Base-by-base conservation (phyloP, 2,797 vertebrate species). In the Alcedo quadribrachys region DNA sequence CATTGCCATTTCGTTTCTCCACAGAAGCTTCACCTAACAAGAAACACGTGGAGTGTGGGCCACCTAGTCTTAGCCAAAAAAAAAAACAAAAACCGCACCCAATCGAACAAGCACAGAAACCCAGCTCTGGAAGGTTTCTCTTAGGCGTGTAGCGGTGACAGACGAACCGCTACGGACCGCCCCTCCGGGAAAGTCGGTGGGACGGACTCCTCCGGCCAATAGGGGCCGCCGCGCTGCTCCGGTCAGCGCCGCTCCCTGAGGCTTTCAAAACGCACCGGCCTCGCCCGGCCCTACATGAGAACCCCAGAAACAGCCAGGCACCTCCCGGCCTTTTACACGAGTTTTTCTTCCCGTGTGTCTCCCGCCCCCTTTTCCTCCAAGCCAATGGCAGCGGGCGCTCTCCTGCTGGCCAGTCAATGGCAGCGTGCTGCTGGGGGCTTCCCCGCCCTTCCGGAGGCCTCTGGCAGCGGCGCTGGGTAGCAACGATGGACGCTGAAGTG, bases 91-190 rank as follows among this genome's bases (percentile, higher is more conserved):
- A 33, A 33, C 6, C 37, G 13, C 48, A 50, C 13, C 46, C 46
- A 48, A 48, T 13, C 15, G 33, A 9, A 8, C 20, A 21, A 28
- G 43, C 27, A 21, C 16, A 11, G 0, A 4, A 15, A 1, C 24
- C 2, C 2, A 11, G 12, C 3, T 22, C 14, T 2, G 25, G 4
- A 2, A 7, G 22, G 6, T 1, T 8, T 5, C 16, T 16, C 27
- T 27, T 50, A 24, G 48, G 24, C 24, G 8, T 24, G 48, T 14
- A 15, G 24, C 8, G 48, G 24, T 25, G 24, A 48, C 22, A 25
- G 22, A 24, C 24, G 13, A 48, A 48, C 46, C 13, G 24, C 24
- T 8, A 24, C 10, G 4, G 6, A 16, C 14, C 50, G 25, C 50
- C 27, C 25, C 50, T 28, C 8, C 9, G 9, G 8, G 15, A 51